phyloP scores from a whole-genome alignment of 2,113 vertebrate species.

The Pampusana beccarii region DNA sequence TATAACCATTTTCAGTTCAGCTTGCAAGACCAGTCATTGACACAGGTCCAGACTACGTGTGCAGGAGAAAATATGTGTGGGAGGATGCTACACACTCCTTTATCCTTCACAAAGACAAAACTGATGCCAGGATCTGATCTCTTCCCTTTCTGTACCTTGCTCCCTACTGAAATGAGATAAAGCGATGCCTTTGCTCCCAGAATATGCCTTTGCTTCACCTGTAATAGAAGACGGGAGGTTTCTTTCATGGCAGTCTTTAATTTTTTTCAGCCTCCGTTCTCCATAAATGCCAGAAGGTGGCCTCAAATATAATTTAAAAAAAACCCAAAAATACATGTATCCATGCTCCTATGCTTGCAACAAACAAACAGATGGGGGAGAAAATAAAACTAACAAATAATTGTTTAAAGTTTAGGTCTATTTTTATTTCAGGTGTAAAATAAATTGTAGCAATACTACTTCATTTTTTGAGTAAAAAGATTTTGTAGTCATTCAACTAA shows the following conservation, averaged over 20 bases:
- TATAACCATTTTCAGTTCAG: not conserved
- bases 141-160: not conserved
- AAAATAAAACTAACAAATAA: not conserved
- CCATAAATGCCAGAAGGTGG: not conserved
- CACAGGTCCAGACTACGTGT: not conserved
- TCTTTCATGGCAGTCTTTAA: not conserved
- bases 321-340: not conserved
- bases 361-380: not conserved
- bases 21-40: not conserved
- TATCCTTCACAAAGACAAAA: not conserved
- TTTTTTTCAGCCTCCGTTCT: not conserved
- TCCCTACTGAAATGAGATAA: not conserved
- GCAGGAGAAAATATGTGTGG: not conserved
- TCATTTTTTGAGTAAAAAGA: not conserved
- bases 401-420: not conserved
- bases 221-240: not conserved
- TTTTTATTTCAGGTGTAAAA: not conserved
- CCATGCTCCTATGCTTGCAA: not conserved
- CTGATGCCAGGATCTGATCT: not conserved
- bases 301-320: not conserved
- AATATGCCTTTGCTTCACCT: not conserved
- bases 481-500: not conserved
- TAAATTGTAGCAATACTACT: not conserved
- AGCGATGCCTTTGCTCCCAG: not conserved
- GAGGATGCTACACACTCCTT: not conserved